These are phyloP conservation scores for Cebidichthys violaceus DNA, from an alignment of 2,113 vertebrate genomes.

Conservation along the genomic window DNA sequence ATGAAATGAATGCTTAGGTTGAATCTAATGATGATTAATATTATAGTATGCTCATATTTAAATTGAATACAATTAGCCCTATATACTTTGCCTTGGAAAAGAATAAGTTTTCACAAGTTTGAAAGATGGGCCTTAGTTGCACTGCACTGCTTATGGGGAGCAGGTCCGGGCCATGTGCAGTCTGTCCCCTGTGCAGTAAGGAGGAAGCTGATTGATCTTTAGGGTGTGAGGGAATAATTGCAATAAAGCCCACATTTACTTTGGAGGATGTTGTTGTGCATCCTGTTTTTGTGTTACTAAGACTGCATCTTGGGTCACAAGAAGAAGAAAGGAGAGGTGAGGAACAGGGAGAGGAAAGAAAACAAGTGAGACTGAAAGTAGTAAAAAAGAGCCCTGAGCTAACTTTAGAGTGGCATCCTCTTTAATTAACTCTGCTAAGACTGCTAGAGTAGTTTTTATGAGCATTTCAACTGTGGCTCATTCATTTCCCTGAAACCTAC, in stretches of 20 bases:
- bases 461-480: slow-evolving; percentile 51
- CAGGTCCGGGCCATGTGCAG: neutral
- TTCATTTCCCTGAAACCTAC: slow-evolving; percentile 55
- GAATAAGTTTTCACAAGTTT: slow-evolving; percentile 5
- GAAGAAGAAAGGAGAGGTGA: slow-evolving; percentile 43
- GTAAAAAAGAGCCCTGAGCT: slow-evolving; percentile 69
- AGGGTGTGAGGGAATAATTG: slow-evolving; percentile 22
- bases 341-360: slow-evolving; percentile 42
- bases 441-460: slow-evolving; percentile 65
- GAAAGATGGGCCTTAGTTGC: neutral
- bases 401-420: slow-evolving; percentile 76
- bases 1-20: neutral
- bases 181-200: neutral
- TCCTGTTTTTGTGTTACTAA: slow-evolving; percentile 51
- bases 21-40: neutral
- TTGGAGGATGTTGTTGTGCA: slow-evolving; percentile 41
- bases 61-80: neutral
- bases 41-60: neutral
- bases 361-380: slow-evolving; percentile 58
- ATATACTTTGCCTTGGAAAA: neutral
- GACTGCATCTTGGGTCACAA: slow-evolving; percentile 38
- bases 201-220: slow-evolving; percentile 26
- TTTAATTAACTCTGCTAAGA: slow-evolving; percentile 77
- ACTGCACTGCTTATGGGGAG: neutral
- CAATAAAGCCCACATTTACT: slow-evolving; percentile 37